These are phyloP conservation scores for Drosophila athabasca DNA, from an alignment of 1,140 invertebrate species.

Conservation along the genomic window DNA sequence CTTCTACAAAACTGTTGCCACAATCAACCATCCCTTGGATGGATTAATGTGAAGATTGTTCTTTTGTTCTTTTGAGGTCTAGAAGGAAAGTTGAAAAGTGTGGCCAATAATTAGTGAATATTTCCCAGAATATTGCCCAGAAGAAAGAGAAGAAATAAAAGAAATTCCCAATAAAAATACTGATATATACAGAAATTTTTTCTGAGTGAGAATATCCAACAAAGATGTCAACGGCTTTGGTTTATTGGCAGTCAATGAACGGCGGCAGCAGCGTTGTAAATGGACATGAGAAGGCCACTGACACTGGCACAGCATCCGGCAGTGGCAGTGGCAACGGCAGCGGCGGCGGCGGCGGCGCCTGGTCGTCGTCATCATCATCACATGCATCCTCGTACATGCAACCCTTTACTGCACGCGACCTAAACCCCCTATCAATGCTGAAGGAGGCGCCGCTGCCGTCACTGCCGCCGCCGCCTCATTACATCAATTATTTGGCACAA, in stretches of 20 bases:
- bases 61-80: no score
- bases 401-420: not conserved
- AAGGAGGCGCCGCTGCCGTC: constrained; percentile 10
- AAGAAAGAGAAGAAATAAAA: not conserved
- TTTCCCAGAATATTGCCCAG: no score
- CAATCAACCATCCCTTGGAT: no score
- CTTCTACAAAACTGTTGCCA: not conserved
- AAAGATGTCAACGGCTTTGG: constrained; percentile 47
- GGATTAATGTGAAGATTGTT: no score
- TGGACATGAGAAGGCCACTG: constrained; percentile 13
- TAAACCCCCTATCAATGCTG: no score
- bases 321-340: constrained; percentile 14
- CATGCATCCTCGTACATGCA: constrained; percentile 16
- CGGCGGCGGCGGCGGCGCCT: constrained; percentile 27
- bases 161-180: constrained; percentile 2
- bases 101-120: no score
- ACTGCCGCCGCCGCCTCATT: constrained; percentile 28
- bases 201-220: constrained; percentile 19
- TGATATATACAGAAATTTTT: not conserved
- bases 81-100: no score
- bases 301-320: not conserved
- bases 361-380: constrained; percentile 21
- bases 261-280: constrained; percentile 18
- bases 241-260: constrained; percentile 73
- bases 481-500: constrained; percentile 69